Evolutionary conservation across 2,888 invertebrate genomes (phyloP).

Genomic region (Agapetus fuscipes): DNA sequence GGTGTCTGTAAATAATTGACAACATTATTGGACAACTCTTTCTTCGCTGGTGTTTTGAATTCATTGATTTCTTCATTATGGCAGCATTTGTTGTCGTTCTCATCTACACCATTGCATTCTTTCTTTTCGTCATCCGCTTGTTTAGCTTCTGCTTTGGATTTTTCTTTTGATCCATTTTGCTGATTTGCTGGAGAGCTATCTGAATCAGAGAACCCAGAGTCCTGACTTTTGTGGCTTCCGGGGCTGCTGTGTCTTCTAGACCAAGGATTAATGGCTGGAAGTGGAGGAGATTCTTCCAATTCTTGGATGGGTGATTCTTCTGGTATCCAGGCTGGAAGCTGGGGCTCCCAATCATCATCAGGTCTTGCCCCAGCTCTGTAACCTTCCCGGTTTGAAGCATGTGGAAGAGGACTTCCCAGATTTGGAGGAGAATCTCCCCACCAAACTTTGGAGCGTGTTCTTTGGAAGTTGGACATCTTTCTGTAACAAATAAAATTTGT

Average conservation of each 20-base stretch:
- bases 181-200: conserved; percentile 52
- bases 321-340: conserved; percentile 41
- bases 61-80: conserved; percentile 24
- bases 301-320: conserved; percentile 7
- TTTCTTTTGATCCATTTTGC: conserved; percentile 34
- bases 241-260: conserved; percentile 44
- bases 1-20: conserved; percentile 15
- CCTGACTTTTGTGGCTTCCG: conserved; percentile 64
- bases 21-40: conserved; percentile 10
- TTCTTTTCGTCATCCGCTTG: conserved; percentile 24
- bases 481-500: conserved; percentile 36
- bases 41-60: conserved; percentile 10
- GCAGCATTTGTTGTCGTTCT: conserved; percentile 20
- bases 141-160: too few species aligned
- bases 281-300: conserved; percentile 29
- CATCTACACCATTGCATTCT: conserved; percentile 30
- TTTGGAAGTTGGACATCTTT: conserved; percentile 55
- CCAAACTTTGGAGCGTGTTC: conserved; percentile 59
- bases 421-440: conserved; percentile 47
- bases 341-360: conserved; percentile 41
- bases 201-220: conserved; percentile 73
- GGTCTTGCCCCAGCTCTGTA: conserved; percentile 26
- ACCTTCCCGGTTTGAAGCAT: conserved; percentile 30
- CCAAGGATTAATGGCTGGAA: conserved; percentile 34
- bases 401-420: conserved; percentile 37